Base-by-base conservation (phyloP, 2,113 vertebrate species). In the Erythrolamprus reginae region DNA sequence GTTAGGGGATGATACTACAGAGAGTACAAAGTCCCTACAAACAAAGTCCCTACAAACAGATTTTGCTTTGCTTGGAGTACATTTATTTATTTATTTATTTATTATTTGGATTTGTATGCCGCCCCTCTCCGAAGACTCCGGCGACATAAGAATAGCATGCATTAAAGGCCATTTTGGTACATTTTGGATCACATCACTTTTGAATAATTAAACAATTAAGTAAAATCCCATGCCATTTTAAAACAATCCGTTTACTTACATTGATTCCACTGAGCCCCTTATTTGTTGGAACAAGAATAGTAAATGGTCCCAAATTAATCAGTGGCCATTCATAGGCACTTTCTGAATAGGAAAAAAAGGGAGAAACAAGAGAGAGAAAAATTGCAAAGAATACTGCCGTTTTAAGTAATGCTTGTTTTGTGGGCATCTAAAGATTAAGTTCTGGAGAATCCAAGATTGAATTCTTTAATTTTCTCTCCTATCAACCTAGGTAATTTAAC, bases 301-400 rank as follows among this genome's bases (percentile, higher is more conserved):
- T 99, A 96, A 99, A 99, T 0, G 98, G 98, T 93, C 98, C 99
- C 91, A 98, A 93, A 48, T 96, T 96, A 90, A 96, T 97, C 84
- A 99, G 94, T 0, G 96, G 97, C 98, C 98, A 99, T 17, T 97
- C 97, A 5, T 99, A 96, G 86, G 86, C 92, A 47, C 97, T 96
- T 90, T 95, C 99, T 99, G 93, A 47, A 19, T 24, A 92, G 92
- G 89, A 42, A 58, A 93, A 93, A 89, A 5, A 48, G 45, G 9
- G 55, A 48, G 26, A 28, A n/a, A 56, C 7, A 38, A 33, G 50
- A 89, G 61, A 10, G 0, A 47, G 48, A 52, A 89, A 23, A 38
- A 42, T 5, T 21, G 23, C 3, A 87, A 19, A 90, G 26, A 38
- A 47, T 33, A 55, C 26, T 33, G 15, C 10, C 26, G 42, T 26